Conservation (phyloP, 2,113 vertebrate species). For the Crotalus tigris region DNA sequence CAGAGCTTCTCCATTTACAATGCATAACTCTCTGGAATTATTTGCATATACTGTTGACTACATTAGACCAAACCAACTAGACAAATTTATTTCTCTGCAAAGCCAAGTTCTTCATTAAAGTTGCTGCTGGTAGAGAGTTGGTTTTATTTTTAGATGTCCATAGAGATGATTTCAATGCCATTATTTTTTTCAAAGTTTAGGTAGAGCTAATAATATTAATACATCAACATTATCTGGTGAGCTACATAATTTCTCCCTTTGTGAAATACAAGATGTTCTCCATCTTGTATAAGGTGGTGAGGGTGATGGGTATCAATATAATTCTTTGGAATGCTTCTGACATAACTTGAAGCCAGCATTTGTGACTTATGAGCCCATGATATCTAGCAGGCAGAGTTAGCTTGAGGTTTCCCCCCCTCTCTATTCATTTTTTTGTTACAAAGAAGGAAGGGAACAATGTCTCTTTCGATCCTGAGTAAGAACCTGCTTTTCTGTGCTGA, state of each 20-base stretch:
- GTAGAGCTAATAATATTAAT: neutral
- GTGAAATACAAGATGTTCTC: neutral
- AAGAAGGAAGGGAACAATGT: neutral
- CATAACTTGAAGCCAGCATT: neutral
- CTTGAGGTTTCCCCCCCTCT: neutral
- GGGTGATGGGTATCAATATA: neutral
- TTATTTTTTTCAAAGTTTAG: neutral
- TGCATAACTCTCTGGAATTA: neutral
- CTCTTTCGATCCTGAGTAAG: neutral
- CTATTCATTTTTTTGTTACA: neutral
- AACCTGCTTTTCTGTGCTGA: neutral
- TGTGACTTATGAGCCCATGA: neutral
- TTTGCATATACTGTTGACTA: neutral
- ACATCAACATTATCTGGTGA: neutral
- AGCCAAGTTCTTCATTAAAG: conserved; percentile 11
- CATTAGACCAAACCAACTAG: conserved; percentile 24
- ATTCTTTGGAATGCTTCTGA: neutral
- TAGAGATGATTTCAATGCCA: neutral
- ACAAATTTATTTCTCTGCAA: conserved; percentile 27
- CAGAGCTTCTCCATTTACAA: conserved; percentile 14
- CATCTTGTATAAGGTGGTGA: neutral
- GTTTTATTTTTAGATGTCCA: conserved; percentile 27
- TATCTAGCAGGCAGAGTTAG: neutral
- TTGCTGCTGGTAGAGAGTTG: neutral
- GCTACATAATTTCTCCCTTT: neutral